Evolutionary conservation across 2,113 vertebrate genomes (phyloP), one percentile per base, ranked within the genome.

Genomic region (Pleuronectes platessa): DNA sequence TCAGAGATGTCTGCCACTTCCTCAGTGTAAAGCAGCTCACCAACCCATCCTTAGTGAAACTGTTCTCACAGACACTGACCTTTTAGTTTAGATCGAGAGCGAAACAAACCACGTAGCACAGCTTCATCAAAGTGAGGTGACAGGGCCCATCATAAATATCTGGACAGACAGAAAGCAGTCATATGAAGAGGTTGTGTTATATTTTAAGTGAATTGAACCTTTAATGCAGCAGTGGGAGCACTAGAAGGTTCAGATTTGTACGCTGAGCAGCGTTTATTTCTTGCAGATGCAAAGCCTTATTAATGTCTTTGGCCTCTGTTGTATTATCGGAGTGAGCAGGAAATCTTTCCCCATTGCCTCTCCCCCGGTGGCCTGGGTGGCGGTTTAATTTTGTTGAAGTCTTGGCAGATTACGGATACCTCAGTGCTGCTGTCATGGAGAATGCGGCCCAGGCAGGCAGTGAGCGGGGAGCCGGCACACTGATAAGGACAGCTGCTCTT

Each of bases 331-430:
- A 60, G 84, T 67, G 71, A 91, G 86, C 90, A 94, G 83, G 84
- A 92, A 90, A 94, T 93, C 88, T 94, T 87, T 88, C 70, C 82
- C 79, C 76, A 86, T 90, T 88, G 64, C 79, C 55, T 4, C 78
- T 74, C 79, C 75, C 65, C 68, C 12, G 40, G 74, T 88, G 88
- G 73, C 84, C 79, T 60, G 83, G 73, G 74, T 84, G 88, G 71
- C 4, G 23, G 90, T 95, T 93, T 94, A 93, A 93, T 96, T 95
- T 90, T 85, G 88, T 88, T 91, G 47, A 93, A 92, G 92, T 94
- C 94, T 82, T 86, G 92, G 20, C 71, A 92, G 78, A 85, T 96
- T 95, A 93, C 60, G 1, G 35, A 64, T 90, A 88, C 90, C 92
- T 91, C 88, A 55, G 85, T 35, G 80, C 88, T 62, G 82, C 93